Evolutionary conservation across 2,797 vertebrate genomes (phyloP), one percentile per base, ranked within the genome.

Genomic region (Adrianichthys oophorus): DNA sequence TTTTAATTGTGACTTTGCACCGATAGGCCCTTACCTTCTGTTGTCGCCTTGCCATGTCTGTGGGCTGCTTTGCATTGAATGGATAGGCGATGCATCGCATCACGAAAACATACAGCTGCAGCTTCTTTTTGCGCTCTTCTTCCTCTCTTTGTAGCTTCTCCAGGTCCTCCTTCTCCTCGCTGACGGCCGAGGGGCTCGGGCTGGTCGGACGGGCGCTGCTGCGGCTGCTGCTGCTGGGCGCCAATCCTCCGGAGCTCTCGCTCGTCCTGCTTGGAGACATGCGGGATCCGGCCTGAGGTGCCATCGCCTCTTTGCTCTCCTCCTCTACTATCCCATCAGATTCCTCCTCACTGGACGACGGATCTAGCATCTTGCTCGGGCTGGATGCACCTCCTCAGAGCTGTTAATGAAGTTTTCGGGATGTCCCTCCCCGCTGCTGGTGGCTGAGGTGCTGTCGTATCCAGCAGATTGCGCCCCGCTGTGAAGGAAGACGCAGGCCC

Each of bases 11-110:
- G 72, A 58, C 65, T 76, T 70, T 79, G 68, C 73, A 73, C 64
- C 54, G 56, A 64, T 45, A 44, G 59, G 59, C 72, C 65, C 90
- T 90, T 94, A 98, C 97, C 97, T 99, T 99, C 87, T 98, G 96
- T 89, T 99, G 97, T 89, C 97, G 93, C 87, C 97, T 90, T 76
- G 97, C 97, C 97, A 98, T 99, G 79, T 99, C 97, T 58, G 97
- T 99, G 82, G 97, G 97, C 88, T 99, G 97, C 82, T 98, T 98
- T 79, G 97, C 97, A 61, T 99, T 99, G 92, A 99, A 98, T 54
- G 97, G 97, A 77, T 99, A 97, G 63, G 97, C 97, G 88, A 99
- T 74, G 93, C 95, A 98, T 75, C 97, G 93, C 97, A 98, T 97
- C 74, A 98, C 95, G 89, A 99, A 99, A 79, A 98, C 97, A 68